phyloP scores from a whole-genome alignment of 2,797 vertebrate species.

The Microctenopoma lineatum region DNA sequence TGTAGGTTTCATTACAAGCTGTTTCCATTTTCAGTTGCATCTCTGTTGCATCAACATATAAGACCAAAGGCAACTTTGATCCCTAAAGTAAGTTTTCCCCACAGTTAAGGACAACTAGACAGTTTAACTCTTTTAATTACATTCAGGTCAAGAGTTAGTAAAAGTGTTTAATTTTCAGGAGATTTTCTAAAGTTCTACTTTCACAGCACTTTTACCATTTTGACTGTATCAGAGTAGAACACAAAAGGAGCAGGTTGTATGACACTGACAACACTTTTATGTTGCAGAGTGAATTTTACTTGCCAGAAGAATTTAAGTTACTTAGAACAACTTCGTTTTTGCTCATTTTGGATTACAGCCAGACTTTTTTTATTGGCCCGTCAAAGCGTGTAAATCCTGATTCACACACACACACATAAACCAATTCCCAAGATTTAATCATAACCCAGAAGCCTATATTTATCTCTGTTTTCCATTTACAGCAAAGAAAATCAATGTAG shows the following conservation, averaged over 20 bases:
- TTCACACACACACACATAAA: conserved; percentile 4
- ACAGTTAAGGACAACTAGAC: neutral
- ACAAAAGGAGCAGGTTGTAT: neutral
- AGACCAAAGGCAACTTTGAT: conserved; percentile 7
- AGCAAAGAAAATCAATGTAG: neutral
- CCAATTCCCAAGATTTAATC: conserved; percentile 17
- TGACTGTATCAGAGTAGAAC: neutral
- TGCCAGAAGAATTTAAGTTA: neutral
- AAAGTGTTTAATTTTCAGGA: conserved; percentile 13
- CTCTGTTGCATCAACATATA: conserved; percentile 38
- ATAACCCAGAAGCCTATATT: conserved; percentile 14
- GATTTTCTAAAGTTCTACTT: neutral
- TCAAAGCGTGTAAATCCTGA: conserved; percentile 7
- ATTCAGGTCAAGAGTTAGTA: conserved; percentile 1
- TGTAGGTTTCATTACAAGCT: conserved; percentile 12
- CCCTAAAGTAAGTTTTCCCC: neutral
- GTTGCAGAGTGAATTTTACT: neutral
- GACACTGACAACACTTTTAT: conserved; percentile 1
- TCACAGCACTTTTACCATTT: neutral
- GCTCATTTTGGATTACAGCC: conserved; percentile 7
- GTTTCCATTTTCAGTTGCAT: conserved; percentile 4
- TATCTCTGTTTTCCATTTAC: conserved; percentile 23
- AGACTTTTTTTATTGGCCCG: neutral
- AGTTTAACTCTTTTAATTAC: too few relatives aligned
- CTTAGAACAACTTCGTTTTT: neutral